Evolutionary conservation across 2,797 vertebrate species (phyloP).

Genomic region (Poecilia picta): DNA sequence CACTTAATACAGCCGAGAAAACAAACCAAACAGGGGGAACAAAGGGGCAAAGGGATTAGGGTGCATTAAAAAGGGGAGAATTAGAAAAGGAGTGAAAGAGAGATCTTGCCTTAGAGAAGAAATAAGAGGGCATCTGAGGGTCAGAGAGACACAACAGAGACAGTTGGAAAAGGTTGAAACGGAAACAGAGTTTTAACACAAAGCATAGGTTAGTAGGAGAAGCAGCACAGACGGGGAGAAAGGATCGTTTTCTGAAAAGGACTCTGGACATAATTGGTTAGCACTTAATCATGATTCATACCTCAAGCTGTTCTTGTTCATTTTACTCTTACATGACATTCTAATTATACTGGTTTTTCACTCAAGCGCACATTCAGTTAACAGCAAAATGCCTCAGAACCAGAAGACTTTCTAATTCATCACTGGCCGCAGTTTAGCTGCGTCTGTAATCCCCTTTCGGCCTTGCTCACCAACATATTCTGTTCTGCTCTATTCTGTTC

Average conservation of each 20-base stretch:
- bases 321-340: constrained; percentile 65
- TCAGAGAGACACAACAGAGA: constrained; percentile 80
- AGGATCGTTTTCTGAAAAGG: constrained; percentile 62
- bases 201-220: constrained; percentile 73
- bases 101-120: constrained; percentile 85
- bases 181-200: constrained; percentile 72
- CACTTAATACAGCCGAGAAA: constrained; percentile 43
- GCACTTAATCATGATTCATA: constrained; percentile 66
- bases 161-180: constrained; percentile 71
- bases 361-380: constrained; percentile 64
- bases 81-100: constrained; percentile 77
- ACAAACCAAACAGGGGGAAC: constrained; percentile 36
- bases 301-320: constrained; percentile 65
- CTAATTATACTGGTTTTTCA: constrained; percentile 65
- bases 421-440: constrained; percentile 43
- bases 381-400: constrained; percentile 63
- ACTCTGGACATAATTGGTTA: constrained; percentile 67
- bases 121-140: constrained; percentile 87
- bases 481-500: constrained; percentile 20
- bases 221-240: constrained; percentile 71
- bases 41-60: constrained; percentile 53
- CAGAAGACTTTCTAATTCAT: constrained; percentile 68
- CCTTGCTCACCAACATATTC: constrained; percentile 30
- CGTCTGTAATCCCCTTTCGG: constrained; percentile 37
- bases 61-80: constrained; percentile 67